Conservation (phyloP, 1,140 invertebrate species). For the Drosophila gunungcola region DNA sequence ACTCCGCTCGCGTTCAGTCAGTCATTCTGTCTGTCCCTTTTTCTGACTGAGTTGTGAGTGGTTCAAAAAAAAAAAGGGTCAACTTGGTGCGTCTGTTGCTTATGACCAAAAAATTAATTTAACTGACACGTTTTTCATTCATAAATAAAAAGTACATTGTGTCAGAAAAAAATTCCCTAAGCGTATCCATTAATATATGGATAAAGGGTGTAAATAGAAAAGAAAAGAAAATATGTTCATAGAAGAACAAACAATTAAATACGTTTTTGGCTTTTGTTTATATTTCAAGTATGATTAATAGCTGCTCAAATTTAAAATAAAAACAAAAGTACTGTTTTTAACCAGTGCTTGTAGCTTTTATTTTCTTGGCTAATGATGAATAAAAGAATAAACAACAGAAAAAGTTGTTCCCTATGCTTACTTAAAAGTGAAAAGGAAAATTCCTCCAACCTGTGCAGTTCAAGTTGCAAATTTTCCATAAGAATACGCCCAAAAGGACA, state of each 20-base stretch:
- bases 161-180: conserved; percentile 20
- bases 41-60: not conserved
- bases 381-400: no score
- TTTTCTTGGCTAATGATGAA: no score
- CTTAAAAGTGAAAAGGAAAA: no score
- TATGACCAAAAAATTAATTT: conserved; percentile 61
- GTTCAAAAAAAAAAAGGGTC: conserved; percentile 30
- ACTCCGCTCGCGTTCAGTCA: not conserved
- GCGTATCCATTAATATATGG: conserved; percentile 1
- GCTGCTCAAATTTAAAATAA: no score
- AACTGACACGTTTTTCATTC: conserved; percentile 55
- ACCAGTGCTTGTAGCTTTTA: no score
- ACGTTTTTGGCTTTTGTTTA: no score
- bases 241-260: no score
- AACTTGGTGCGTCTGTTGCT: conserved; percentile 23
- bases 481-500: conserved; percentile 56
- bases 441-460: conserved; percentile 17
- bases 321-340: no score
- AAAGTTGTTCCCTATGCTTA: no score
- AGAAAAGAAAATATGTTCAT: not conserved
- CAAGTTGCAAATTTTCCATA: conserved; percentile 56
- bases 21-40: not conserved
- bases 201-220: not conserved
- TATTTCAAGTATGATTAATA: no score
- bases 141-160: conserved; percentile 37